Percentiles rank a stretch among this genome's conserved stretches.
These are phyloP conservation scores for Lomographa bimaculata DNA, from an alignment of 2,888 invertebrate species.

Conservation along the genomic window DNA sequence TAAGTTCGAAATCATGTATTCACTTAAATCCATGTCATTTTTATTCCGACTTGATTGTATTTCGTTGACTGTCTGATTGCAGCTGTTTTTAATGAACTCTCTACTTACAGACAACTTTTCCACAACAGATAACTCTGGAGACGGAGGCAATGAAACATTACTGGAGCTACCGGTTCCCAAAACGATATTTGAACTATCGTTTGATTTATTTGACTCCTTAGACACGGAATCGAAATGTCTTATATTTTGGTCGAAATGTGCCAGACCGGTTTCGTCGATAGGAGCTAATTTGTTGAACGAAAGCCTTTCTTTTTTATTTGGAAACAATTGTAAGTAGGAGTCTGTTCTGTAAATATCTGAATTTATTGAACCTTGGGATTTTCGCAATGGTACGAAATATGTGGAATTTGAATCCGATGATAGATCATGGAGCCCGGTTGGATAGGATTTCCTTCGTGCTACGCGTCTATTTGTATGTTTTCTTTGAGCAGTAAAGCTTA, in stretches of 20 bases:
- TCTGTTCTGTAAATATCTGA: constrained; percentile 61
- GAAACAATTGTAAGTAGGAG: constrained; percentile 52
- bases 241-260: constrained; percentile 20
- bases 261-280: constrained; percentile 50
- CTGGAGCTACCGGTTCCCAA: constrained; percentile 51
- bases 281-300: constrained; percentile 40
- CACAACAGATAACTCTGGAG: constrained; percentile 71
- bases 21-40: constrained; percentile 35
- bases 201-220: constrained; percentile 24
- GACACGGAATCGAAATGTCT: constrained; percentile 25
- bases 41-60: constrained; percentile 35
- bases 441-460: constrained; percentile 36
- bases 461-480: constrained; percentile 34
- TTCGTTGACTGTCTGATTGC: constrained; percentile 49
- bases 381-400: constrained; percentile 34
- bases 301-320: constrained; percentile 46
- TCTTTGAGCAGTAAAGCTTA: constrained; percentile 31
- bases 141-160: constrained; percentile 60
- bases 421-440: constrained; percentile 39
- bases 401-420: constrained; percentile 55
- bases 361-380: constrained; percentile 35
- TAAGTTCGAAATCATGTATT: constrained; percentile 50
- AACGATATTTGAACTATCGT: constrained; percentile 16
- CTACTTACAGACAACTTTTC: constrained; percentile 65
- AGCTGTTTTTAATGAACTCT: constrained; percentile 42